phyloP scores from a whole-genome alignment of 2,797 vertebrate species.

The Chromis chromis region DNA sequence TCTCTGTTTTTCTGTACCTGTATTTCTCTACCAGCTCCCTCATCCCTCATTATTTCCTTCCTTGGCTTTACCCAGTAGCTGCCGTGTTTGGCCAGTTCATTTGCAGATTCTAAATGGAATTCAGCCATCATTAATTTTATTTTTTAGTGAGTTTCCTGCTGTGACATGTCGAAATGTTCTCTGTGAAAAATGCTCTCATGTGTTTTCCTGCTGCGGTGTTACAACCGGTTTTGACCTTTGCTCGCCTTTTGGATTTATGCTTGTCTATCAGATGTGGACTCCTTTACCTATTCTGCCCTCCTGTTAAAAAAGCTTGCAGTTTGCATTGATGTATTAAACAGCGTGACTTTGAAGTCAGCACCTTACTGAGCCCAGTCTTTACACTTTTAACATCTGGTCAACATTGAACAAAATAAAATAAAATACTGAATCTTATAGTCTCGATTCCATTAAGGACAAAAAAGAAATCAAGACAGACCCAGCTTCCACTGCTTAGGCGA shows the following conservation, averaged over 20 bases:
- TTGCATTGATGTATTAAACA: constrained; percentile 2
- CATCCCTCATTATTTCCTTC: background rate
- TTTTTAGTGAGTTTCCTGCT: background rate
- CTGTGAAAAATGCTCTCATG: background rate
- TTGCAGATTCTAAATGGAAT: background rate
- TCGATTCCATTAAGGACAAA: background rate
- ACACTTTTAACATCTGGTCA: background rate
- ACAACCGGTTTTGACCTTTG: background rate
- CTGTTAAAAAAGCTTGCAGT: background rate
- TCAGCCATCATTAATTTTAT: background rate
- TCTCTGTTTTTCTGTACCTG: too few species aligned
- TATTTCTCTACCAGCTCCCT: background rate
- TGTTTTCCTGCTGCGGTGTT: background rate
- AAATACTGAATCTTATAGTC: background rate
- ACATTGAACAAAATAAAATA: background rate
- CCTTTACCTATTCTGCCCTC: background rate
- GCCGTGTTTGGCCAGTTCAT: background rate
- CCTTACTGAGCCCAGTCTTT: background rate
- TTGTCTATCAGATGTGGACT: background rate
- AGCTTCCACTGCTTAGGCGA: background rate
- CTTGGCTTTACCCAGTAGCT: background rate
- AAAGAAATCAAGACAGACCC: background rate
- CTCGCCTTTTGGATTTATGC: background rate
- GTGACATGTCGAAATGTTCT: background rate
- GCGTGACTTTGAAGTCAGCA: background rate